These are phyloP conservation scores for Coregonus suidteri DNA, from an alignment of 2,797 vertebrate species.

Conservation along the genomic window DNA sequence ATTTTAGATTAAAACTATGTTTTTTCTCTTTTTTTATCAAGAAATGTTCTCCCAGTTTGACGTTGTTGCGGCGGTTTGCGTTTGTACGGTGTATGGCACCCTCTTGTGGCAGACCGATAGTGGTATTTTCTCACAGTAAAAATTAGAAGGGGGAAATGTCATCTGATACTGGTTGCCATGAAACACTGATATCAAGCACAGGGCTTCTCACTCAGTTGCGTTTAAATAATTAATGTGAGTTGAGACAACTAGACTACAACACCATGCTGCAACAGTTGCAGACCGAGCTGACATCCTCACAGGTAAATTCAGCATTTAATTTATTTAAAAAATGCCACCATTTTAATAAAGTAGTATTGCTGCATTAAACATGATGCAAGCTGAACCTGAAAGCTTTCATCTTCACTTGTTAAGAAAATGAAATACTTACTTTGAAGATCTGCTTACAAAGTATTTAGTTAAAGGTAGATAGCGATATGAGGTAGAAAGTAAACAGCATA, in stretches of 20 bases:
- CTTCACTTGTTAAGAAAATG: not conserved
- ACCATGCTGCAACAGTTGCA: constrained; percentile 17
- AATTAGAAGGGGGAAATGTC: constrained; percentile 22
- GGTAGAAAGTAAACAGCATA: too few relatives aligned
- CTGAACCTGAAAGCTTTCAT: not conserved
- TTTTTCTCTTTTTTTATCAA: constrained; percentile 26
- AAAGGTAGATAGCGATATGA: not conserved
- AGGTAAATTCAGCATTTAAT: constrained; percentile 33
- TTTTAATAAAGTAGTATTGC: not conserved
- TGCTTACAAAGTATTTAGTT: not conserved
- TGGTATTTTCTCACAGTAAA: not conserved
- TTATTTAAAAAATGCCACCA: not conserved
- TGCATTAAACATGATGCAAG: too few relatives aligned
- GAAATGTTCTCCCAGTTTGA: not conserved
- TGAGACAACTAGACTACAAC: constrained; percentile 2
- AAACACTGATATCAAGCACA: constrained; percentile 51
- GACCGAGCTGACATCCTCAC: constrained; percentile 3
- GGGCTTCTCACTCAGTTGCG: constrained; percentile 22
- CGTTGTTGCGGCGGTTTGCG: not conserved
- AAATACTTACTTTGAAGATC: not conserved
- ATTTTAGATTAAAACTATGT: constrained; percentile 69
- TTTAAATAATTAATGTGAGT: constrained; percentile 63
- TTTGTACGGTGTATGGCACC: constrained; percentile 43
- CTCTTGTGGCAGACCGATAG: constrained; percentile 61
- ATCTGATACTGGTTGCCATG: constrained; percentile 72